Conservation (phyloP, 2,888 invertebrate genomes). For the Copidosoma aretas region DNA sequence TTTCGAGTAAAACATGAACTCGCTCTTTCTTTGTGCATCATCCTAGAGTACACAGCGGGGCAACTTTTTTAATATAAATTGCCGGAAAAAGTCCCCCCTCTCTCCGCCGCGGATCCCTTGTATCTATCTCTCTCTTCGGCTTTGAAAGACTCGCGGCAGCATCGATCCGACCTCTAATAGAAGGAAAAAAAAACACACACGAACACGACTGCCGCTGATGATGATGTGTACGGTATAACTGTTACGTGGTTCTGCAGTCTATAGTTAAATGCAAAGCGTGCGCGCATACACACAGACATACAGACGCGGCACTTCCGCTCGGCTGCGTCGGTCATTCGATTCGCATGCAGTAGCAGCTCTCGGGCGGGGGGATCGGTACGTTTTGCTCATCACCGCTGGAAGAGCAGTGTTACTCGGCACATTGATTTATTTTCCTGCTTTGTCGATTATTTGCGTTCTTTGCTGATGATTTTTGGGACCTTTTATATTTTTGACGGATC, state of each 20-base stretch:
- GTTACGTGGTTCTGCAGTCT: not conserved
- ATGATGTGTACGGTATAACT: not conserved
- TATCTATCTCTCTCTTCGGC: not conserved
- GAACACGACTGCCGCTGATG: not conserved
- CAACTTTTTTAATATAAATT: constrained; percentile 33
- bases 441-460: no score
- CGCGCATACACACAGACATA: not conserved
- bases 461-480: no score
- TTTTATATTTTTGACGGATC: no score
- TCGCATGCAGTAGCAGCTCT: not conserved
- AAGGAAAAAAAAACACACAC: not conserved
- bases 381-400: no score
- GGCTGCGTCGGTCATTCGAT: not conserved
- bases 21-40: constrained; percentile 5
- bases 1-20: no score
- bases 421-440: no score
- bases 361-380: no score
- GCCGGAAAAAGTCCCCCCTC: constrained; percentile 6
- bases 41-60: constrained; percentile 3
- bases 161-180: not conserved
- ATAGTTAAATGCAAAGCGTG: no score
- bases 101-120: not conserved
- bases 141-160: not conserved
- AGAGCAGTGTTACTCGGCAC: no score
- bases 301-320: not conserved